phyloP scores from a whole-genome alignment of 2,888 invertebrate genomes.

The Unio delphinus region DNA sequence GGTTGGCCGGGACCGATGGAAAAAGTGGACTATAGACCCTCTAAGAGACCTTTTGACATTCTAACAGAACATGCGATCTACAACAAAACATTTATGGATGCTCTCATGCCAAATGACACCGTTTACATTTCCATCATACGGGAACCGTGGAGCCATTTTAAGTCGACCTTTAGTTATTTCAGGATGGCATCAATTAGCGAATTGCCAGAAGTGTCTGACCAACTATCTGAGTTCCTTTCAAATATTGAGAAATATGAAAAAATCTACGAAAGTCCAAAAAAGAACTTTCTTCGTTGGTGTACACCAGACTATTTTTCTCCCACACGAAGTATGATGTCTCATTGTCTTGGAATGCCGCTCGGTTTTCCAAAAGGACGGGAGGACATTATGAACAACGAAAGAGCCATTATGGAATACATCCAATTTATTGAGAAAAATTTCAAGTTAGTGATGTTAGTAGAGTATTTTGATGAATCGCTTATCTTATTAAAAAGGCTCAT shows the following conservation, averaged over 20 bases:
- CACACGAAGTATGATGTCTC: constrained; percentile 62
- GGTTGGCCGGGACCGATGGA: constrained; percentile 68
- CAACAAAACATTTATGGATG: constrained; percentile 47
- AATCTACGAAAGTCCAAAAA: constrained; percentile 46
- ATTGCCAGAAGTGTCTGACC: constrained; percentile 27
- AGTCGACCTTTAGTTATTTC: constrained; percentile 66
- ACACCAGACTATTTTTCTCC: constrained; percentile 64
- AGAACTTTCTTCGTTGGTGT: constrained; percentile 45
- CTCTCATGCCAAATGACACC: constrained; percentile 60
- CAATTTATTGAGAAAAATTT: constrained; percentile 54
- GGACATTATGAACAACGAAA: constrained; percentile 40
- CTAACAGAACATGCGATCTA: constrained; percentile 66
- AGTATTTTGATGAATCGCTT: constrained; percentile 68
- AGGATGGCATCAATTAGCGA: constrained; percentile 49
- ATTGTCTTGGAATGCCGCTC: constrained; percentile 64
- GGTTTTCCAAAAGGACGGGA: constrained; percentile 56
- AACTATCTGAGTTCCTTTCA: constrained; percentile 54
- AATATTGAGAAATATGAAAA: constrained; percentile 59
- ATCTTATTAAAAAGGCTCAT: constrained; percentile 62
- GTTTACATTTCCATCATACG: constrained; percentile 63
- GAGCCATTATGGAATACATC: constrained; percentile 47
- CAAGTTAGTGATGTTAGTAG: constrained; percentile 66
- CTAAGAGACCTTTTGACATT: constrained; percentile 56
- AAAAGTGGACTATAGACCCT: constrained; percentile 50
- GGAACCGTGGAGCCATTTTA: constrained; percentile 64